A percentile compares a stretch with the other conserved stretches of the same genome.
Evolutionary conservation across 2,113 vertebrate species (phyloP).

Genomic region (Antechinus stuartii): DNA sequence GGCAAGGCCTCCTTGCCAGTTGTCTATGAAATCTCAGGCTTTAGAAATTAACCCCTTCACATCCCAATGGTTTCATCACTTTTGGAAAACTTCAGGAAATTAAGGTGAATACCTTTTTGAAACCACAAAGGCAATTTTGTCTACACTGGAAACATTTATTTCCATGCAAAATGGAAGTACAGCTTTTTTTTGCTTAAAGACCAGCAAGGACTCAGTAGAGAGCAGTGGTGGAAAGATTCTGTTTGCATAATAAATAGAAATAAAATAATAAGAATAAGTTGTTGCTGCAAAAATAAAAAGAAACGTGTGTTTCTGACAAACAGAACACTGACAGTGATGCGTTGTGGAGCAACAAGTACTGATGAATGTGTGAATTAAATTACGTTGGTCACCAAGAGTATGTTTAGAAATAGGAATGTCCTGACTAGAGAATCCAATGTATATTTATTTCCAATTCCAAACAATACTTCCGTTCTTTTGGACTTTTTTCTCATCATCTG

Average conservation of each 20-base stretch:
- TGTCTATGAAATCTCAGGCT: constrained; percentile 8
- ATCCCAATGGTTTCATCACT: neutral
- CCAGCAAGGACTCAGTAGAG: constrained; percentile 28
- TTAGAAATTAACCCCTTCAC: constrained; percentile 46
- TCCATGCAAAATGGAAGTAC: constrained; percentile 27
- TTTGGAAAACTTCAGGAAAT: constrained; percentile 50
- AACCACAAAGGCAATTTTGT: constrained; percentile 20
- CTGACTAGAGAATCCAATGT: constrained; percentile 25
- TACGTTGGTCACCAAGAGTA: constrained; percentile 48
- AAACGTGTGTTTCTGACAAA: constrained; percentile 51
- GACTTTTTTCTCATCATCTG: constrained; percentile 14
- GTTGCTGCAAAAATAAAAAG: neutral
- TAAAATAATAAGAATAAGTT: too few relatives aligned
- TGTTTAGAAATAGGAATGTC: constrained; percentile 50
- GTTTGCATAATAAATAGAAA: neutral
- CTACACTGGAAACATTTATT: constrained; percentile 56
- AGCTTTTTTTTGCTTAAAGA: constrained; percentile 37
- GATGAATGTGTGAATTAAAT: constrained; percentile 49
- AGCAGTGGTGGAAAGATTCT: constrained; percentile 9
- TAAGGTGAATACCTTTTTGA: neutral
- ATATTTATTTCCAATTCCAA: constrained; percentile 28
- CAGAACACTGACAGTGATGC: constrained; percentile 4
- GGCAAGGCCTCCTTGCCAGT: constrained; percentile 22
- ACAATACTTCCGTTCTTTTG: constrained; percentile 9
- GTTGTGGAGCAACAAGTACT: neutral